Base-by-base conservation (phyloP, 2,113 vertebrate species). In the Acanthochromis polyacanthus region DNA sequence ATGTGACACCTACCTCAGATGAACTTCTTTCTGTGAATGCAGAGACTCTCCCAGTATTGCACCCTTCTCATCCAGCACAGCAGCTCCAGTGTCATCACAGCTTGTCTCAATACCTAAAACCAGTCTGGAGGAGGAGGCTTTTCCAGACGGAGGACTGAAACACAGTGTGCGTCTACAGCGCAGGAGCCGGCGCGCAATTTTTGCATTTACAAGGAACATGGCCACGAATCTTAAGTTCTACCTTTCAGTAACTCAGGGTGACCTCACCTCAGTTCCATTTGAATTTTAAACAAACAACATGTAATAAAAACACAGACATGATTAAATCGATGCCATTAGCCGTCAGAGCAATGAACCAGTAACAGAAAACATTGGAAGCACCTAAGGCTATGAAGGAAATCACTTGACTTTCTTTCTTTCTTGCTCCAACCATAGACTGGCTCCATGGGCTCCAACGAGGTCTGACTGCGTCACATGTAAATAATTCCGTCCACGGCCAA, bases 41-140 rank as follows among this genome's bases (percentile, higher is more conserved):
- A 99, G 92, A 2, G 95, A 96, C 89, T 99, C 97, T 67, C 97
- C 98, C 58, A 97, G 91, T 15, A 99, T 78, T 0, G 25, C 40
- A 20, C 97, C 98, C 0, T 89, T 88, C 60, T 96, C 96, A n/a
- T 98, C 96, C 86, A 99, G 73, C 15, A 99, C 96, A 0, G 98
- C 98, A 4, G 97, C 98, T 1, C 96, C 98, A 0, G 98, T 99
- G 53, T 99, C 98, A 32, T 99, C 98, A 10, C 98, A 99, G 91
- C 98, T 99, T 0, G 96, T 99, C 91, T 99, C 98, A 15, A 99
- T 96, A 11, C 97, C 98, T 82, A 99, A 38, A 1, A 99, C 96
- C 0, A 97, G 32, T 2, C 92, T 93, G 65, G 79, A 74, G 19
- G 36, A 36, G 5, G 30, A 7, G 8, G 64, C 55, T 69, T 57